Base-by-base conservation (phyloP, 2,797 vertebrate genomes). In the Sitta carolinensis region DNA sequence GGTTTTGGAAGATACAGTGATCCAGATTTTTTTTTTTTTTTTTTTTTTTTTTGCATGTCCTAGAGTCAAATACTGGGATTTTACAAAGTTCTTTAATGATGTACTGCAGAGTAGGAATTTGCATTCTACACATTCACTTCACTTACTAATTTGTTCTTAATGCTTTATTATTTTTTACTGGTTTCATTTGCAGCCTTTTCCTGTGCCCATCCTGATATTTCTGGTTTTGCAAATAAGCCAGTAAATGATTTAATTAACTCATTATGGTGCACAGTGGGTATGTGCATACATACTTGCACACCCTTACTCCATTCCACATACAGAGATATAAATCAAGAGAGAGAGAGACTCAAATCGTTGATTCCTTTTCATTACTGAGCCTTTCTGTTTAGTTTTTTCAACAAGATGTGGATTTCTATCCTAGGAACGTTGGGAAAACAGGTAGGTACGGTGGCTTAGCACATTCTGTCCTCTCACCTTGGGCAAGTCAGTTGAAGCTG, bases 1-100 rank as follows among this genome's bases (percentile, higher is more conserved):
- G 87, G 68, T 75, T 94, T 95, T 83, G 69, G 64, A 74, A 89
- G 62, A 83, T 40, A 25, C 16, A 55, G 47, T 48, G 21, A 83
- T 92, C 58, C 78, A 95, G 64, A 77, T 82, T 90, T 48, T 59
- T 90, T 36, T 36, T 89, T 74, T 82, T 36, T 36, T 89, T 74
- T 82, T n/a, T 82, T 90, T 48, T 59, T 90, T 36, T 36, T 89
- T 74, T 82, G 52, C 5, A 34, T 80, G n/a, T 81, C 78, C 62
- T 68, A 13, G 30, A 87, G 68, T 62, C 26, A 92, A 80, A 75
- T 75, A 57, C 1, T 38, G 47, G 4, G 25, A 43, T 16, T 74
- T 32, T 11, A 29, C 54, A 77, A 70, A 84, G 68, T 75, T 76
- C 13, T 43, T 16, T 89, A 85, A 68, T 87, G 80, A 34, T 1